These are phyloP conservation scores for Phrynosoma platyrhinos DNA, from an alignment of 2,113 vertebrate species.

Conservation along the genomic window DNA sequence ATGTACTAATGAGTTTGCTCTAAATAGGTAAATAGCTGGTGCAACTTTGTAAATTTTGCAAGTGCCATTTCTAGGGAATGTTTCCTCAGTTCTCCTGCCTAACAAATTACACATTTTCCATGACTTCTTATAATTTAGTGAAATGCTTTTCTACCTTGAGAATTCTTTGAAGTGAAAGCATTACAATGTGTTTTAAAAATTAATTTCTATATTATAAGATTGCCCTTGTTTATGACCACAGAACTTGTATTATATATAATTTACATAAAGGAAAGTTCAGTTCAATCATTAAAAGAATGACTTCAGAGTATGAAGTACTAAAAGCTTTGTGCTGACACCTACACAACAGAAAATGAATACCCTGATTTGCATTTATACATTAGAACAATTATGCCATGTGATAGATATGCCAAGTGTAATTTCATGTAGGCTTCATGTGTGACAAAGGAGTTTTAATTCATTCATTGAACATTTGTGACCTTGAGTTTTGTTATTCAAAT, in stretches of 20 bases:
- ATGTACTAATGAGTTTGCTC: not conserved
- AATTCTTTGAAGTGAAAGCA: conserved; percentile 21
- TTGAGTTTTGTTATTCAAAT: not conserved
- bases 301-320: not conserved
- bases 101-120: conserved; percentile 25
- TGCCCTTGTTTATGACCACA: not conserved
- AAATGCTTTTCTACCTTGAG: conserved; percentile 16
- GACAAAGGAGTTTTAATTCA: not conserved
- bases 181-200: not conserved
- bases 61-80: not conserved
- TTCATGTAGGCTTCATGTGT: not conserved
- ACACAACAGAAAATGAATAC: not conserved
- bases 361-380: not conserved
- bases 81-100: conserved; percentile 4
- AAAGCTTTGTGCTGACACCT: conserved; percentile 10
- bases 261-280: not conserved
- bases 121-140: conserved; percentile 4
- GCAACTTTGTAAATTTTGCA: not conserved
- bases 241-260: not conserved
- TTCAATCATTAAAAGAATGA: conserved; percentile 10
- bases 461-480: not conserved
- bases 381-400: not conserved
- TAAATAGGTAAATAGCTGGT: not conserved
- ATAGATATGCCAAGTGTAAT: not conserved
- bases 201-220: conserved; percentile 2